Percentiles rank a stretch among this genome's conserved stretches.
phyloP scores from a whole-genome alignment of 2,888 invertebrate species.

The Polydrusus tereticollis region DNA sequence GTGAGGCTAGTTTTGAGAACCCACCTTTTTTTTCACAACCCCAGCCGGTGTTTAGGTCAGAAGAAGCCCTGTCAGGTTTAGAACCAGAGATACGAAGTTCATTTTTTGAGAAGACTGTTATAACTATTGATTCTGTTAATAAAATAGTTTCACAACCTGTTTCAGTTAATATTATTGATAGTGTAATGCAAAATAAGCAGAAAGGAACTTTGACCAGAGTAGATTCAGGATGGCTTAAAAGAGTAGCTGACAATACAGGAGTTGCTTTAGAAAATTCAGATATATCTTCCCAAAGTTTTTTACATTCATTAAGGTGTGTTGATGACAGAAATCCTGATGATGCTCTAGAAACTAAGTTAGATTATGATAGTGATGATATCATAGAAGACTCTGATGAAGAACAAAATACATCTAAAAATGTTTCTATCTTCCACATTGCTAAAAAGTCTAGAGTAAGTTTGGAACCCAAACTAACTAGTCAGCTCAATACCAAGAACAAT shows the following conservation, averaged over 20 bases:
- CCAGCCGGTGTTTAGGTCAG: conserved; percentile 50
- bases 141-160: conserved; percentile 55
- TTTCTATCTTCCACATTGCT: conserved; percentile 54
- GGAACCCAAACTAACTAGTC: neutral
- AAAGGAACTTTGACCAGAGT: conserved; percentile 62
- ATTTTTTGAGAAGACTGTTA: conserved; percentile 38
- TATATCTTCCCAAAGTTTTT: conserved; percentile 9
- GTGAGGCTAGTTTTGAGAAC: conserved; percentile 53
- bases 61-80: conserved; percentile 48
- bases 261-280: conserved; percentile 45
- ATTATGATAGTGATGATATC: conserved; percentile 77
- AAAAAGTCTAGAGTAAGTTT: conserved; percentile 55
- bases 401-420: conserved; percentile 50
- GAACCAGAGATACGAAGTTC: conserved; percentile 7
- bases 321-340: neutral
- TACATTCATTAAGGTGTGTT: neutral
- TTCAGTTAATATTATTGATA: conserved; percentile 54
- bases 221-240: conserved; percentile 73
- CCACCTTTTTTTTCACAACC: conserved; percentile 52
- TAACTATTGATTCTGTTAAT: conserved; percentile 39
- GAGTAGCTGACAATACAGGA: conserved; percentile 63
- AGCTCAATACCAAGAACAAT: neutral
- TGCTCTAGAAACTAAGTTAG: conserved; percentile 51
- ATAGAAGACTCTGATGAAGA: conserved; percentile 68
- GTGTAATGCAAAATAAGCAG: conserved; percentile 44